phyloP scores from a whole-genome alignment of 2,888 invertebrate species.

The Anthrax anthrax region DNA sequence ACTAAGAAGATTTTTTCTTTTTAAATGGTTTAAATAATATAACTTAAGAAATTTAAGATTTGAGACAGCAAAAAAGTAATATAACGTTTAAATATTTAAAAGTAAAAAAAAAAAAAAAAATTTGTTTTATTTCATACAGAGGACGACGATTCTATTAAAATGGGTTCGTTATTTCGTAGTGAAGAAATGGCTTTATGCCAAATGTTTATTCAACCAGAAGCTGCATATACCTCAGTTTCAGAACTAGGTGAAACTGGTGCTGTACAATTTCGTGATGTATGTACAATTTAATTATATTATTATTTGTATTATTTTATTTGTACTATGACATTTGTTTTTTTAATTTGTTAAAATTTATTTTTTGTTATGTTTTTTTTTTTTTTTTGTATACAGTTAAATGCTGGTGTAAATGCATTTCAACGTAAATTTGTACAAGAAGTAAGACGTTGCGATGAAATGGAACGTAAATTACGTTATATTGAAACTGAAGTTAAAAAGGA shows the following conservation, averaged over 20 bases:
- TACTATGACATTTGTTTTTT: not conserved
- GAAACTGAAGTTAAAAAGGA: slow-evolving; percentile 68
- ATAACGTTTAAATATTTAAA: no score
- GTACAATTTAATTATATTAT: slow-evolving; percentile 27
- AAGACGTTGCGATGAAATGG: slow-evolving; percentile 73
- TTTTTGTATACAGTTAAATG: slow-evolving; percentile 48
- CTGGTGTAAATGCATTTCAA: slow-evolving; percentile 65
- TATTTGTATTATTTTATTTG: not conserved
- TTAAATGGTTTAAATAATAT: no score
- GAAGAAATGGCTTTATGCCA: slow-evolving; percentile 88
- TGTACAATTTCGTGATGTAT: slow-evolving; percentile 91
- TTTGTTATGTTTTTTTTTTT: not conserved
- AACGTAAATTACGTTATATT: slow-evolving; percentile 60
- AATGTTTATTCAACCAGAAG: slow-evolving; percentile 90
- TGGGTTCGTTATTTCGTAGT: slow-evolving; percentile 76
- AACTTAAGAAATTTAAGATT: no score
- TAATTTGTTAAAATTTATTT: not conserved
- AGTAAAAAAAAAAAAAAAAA: no score
- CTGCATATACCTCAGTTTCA: slow-evolving; percentile 85
- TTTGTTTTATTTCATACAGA: no score
- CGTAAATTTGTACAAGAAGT: slow-evolving; percentile 75
- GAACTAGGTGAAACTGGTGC: slow-evolving; percentile 88
- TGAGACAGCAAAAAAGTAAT: no score
- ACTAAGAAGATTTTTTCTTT: no score
- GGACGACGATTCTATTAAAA: no score